Evolutionary conservation across 2,797 vertebrate genomes (phyloP).

Genomic region (Benthosema pterotum): DNA sequence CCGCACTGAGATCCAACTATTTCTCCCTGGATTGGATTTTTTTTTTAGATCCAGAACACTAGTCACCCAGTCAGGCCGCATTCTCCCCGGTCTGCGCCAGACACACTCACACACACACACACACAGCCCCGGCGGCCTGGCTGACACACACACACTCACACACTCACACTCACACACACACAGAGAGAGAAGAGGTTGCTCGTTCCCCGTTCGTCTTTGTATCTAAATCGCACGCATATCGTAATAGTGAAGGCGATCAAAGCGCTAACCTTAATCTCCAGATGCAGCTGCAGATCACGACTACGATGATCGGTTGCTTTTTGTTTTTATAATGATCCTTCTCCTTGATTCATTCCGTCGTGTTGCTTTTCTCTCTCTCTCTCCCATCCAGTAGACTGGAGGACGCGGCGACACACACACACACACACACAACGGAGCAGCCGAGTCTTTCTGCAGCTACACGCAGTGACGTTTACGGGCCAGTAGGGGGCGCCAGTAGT

Average conservation of each 20-base stretch:
- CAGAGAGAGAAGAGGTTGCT: slow-evolving; percentile 40
- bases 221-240: slow-evolving; percentile 45
- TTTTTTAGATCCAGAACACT: slow-evolving; percentile 35
- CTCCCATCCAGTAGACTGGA: slow-evolving; percentile 57
- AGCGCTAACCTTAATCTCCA: slow-evolving; percentile 61
- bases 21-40: slow-evolving; percentile 50
- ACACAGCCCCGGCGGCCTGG: slow-evolving; percentile 40
- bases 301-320: neutral
- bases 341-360: slow-evolving; percentile 39
- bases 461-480: slow-evolving; percentile 56
- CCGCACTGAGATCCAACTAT: slow-evolving; percentile 35
- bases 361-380: slow-evolving; percentile 42
- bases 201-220: slow-evolving; percentile 23
- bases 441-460: slow-evolving; percentile 68
- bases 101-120: slow-evolving; percentile 45
- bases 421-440: slow-evolving; percentile 45
- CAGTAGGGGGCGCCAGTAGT: slow-evolving; percentile 70
- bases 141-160: slow-evolving; percentile 52
- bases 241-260: slow-evolving; percentile 24
- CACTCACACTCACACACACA: slow-evolving; percentile 52
- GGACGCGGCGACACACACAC: slow-evolving; percentile 39
- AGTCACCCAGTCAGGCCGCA: slow-evolving; percentile 60
- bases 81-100: slow-evolving; percentile 67
- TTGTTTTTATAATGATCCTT: slow-evolving; percentile 1
- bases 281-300: neutral